These are phyloP conservation scores for Euphonia xanthogaster DNA, from an alignment of 2,797 vertebrate species.

Conservation along the genomic window DNA sequence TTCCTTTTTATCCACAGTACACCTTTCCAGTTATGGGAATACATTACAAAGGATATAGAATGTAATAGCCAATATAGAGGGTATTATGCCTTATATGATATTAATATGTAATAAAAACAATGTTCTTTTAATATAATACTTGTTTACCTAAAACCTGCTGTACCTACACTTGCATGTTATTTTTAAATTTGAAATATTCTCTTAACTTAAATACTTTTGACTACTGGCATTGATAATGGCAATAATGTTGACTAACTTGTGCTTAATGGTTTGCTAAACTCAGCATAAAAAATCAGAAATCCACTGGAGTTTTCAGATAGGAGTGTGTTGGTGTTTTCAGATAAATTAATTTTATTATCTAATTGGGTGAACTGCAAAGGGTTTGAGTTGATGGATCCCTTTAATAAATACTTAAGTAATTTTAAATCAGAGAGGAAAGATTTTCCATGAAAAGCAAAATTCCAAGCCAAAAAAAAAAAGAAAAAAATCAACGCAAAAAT, in stretches of 20 bases:
- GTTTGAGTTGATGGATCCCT: background rate
- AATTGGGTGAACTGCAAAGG: background rate
- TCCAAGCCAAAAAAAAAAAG: background rate
- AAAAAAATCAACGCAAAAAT: background rate
- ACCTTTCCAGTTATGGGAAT: background rate
- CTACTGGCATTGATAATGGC: fast-evolving
- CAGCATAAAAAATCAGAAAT: background rate
- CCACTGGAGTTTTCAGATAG: background rate
- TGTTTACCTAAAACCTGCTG: background rate
- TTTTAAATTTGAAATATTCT: background rate
- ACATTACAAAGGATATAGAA: background rate
- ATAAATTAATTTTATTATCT: background rate
- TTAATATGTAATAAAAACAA: background rate
- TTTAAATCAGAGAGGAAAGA: background rate
- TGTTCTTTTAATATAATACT: background rate
- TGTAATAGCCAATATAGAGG: background rate
- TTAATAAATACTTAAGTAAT: background rate
- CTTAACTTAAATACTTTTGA: background rate
- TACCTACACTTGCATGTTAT: background rate
- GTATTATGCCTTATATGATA: background rate
- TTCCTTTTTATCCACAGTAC: background rate
- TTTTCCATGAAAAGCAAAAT: background rate
- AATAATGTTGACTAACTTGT: background rate
- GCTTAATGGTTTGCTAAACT: background rate
- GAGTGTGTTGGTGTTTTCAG: background rate